Evolutionary conservation across 2,797 vertebrate genomes (phyloP), one percentile per base, ranked within the genome.

Genomic region (Gorsachius magnificus): DNA sequence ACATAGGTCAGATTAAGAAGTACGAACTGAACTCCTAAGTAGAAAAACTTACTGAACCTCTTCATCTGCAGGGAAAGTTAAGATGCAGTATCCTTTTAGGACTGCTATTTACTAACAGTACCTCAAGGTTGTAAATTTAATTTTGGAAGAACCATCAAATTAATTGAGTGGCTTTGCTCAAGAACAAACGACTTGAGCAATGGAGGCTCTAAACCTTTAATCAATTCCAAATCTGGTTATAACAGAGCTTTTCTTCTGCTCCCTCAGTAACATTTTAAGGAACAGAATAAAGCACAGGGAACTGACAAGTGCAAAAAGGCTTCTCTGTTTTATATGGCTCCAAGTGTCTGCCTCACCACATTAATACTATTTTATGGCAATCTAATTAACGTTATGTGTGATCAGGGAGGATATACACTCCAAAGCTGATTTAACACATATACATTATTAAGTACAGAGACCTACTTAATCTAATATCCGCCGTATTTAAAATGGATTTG

Each of bases 371-470:
- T 91, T 94, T 69, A 96, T 75, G 46, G 83, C 85, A 89, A 81
- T 43, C 91, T 91, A 96, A 93, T 96, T 78, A 93, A 69, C 10
- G 7, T 78, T 88, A 51, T n/a, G 57, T 68, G 64, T 64, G 56
- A 95, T 46, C 48, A 77, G 65, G 69, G 75, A 91, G 75, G 51
- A 87, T 43, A 91, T 26, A 69, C 24, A 65, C 24, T 81, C 38
- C 58, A 78, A 61, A 16, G 35, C 78, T 87, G 35, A 94, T 94
- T 95, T 79, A 92, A 83, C 82, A 83, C 35, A 46, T n/a, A 93
- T 48, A 87, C 66, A 78, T 56, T 88, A 88, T 84, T 82, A 95
- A 96, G 31, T 77, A 86, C 24, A 56, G 71, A 87, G 38, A 68
- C 13, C 17, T 17, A 69, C 35, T 83, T 64, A 9, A 95, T 71